Base-by-base conservation (phyloP, 2,888 invertebrate genomes). In the Eustalomyia histrio region DNA sequence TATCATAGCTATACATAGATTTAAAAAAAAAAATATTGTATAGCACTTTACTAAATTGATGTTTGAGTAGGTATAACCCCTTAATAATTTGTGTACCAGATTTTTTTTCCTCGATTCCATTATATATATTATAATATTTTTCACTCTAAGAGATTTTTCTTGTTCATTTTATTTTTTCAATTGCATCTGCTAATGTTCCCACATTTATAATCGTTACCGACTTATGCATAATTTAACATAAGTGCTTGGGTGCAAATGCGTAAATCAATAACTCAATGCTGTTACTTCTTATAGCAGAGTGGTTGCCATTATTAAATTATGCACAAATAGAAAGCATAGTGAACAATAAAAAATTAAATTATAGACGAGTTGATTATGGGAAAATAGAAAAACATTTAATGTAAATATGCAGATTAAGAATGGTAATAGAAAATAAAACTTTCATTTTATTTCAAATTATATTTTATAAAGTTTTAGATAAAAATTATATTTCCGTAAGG, bases 211-310 rank as follows among this genome's bases (percentile, higher is more conserved):
- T 69, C 57, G 58, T 53, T 33, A 69, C 18, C 58, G 58, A 65
- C 47, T 79, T 60, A 18, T 79, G 79, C 75, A 75, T 65, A 65
- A 75, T 79, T 75, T 79, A 69, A 39, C 65, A 60, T 61, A 65
- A 71, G 69, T 71, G 64, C 60, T 69, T n/a, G 53, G 50, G 16
- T 47, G 74, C 24, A 65, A 71, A 65, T 71, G 65, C 60, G 55
- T 75, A 50, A 75, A 71, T 71, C 75, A 75, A 61, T 75, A 71
- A 71, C 71, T 61, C 71, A 73, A 60, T 29, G 2, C 9, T 29
- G 6, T 17, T 50, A 14, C 9, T 47, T 63, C 18, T 21, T n/a
- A 0, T 12, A 12, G 47, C 29, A 29, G 29, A 6, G 24, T 9
- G 7, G 24, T 29, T 67, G 52, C 43, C 52, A 67, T 43, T 68